phyloP scores from a whole-genome alignment of 2,113 vertebrate genomes.

The Microtus oregoni region DNA sequence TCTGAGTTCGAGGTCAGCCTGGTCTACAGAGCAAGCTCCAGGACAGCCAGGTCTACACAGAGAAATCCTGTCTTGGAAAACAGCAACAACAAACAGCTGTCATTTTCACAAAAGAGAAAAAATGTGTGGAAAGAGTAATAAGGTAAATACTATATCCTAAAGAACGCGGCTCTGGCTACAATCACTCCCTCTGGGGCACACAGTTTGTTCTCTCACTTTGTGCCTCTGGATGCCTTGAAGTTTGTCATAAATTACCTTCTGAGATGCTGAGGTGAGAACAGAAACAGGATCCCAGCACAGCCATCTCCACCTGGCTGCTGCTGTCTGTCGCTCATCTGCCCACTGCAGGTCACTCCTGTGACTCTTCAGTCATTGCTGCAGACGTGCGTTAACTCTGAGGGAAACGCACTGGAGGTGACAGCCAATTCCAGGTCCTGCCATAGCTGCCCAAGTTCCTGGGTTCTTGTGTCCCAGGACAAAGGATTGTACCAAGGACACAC shows the following conservation, averaged over 20 bases:
- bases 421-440: not conserved
- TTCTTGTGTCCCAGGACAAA: not conserved
- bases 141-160: slow-evolving; percentile 60
- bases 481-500: not conserved
- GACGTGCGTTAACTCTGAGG: not conserved
- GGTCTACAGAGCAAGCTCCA: not conserved
- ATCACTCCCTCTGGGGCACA: slow-evolving; percentile 61
- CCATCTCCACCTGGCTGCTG: not conserved
- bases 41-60: not conserved
- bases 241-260: slow-evolving; percentile 34
- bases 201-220: slow-evolving; percentile 66
- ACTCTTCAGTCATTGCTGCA: not conserved
- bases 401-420: not conserved
- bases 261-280: slow-evolving; percentile 30
- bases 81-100: not conserved
- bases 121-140: not conserved
- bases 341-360: not conserved
- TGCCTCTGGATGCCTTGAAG: slow-evolving; percentile 72
- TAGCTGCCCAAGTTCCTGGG: not conserved
- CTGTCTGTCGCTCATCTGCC: not conserved
- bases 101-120: not conserved
- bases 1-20: not conserved
- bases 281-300: not conserved
- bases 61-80: not conserved
- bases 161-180: slow-evolving; percentile 1